A percentile compares a stretch with the other conserved stretches of the same genome.
Evolutionary conservation across 35 echinoderm and acorn worm genomes (phyloP).

Genomic region (Eucidaris tribuloides): DNA sequence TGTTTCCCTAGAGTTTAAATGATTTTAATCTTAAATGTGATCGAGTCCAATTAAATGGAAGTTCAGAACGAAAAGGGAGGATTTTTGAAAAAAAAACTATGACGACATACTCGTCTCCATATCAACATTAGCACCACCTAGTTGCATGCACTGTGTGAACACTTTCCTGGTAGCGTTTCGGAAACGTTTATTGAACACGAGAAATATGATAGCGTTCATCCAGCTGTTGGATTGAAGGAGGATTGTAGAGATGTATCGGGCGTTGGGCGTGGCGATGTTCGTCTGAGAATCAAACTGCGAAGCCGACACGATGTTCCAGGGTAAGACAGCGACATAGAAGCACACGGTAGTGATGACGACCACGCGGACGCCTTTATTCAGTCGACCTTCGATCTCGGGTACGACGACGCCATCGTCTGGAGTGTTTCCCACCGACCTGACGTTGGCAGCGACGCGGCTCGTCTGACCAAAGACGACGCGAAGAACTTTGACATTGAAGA

Average conservation of each 20-base stretch:
- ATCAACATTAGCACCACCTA: too few relatives aligned
- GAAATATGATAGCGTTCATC: slow-evolving; percentile 11
- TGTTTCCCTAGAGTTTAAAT: too few relatives aligned
- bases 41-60: too few relatives aligned
- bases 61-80: too few relatives aligned
- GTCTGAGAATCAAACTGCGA: background rate
- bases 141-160: too few relatives aligned
- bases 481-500: slow-evolving; percentile 11
- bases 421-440: background rate
- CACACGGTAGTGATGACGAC: background rate
- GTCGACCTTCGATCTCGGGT: too few relatives aligned
- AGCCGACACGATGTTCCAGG: background rate
- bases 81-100: too few relatives aligned
- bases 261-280: background rate
- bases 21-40: too few relatives aligned
- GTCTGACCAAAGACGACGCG: background rate
- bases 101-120: too few relatives aligned
- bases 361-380: background rate
- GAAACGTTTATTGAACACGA: background rate
- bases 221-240: background rate
- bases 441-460: background rate
- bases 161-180: background rate
- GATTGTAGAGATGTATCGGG: background rate
- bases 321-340: background rate
- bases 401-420: background rate